Percentiles rank a stretch among this genome's conserved stretches.
phyloP scores from a whole-genome alignment of 2,888 invertebrate genomes.

The Epinotia nisella region DNA sequence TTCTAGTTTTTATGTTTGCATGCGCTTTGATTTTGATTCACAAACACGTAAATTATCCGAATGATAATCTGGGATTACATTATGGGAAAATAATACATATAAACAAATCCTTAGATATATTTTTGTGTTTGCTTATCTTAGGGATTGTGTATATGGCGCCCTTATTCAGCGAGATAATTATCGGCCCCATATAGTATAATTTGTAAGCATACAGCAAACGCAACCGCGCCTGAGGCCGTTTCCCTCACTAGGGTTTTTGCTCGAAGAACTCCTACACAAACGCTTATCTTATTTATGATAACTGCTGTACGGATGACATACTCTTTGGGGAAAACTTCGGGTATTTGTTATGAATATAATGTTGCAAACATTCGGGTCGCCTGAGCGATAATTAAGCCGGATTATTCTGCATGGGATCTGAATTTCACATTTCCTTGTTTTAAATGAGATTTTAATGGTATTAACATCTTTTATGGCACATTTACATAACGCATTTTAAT shows the following conservation, averaged over 20 bases:
- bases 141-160: constrained; percentile 14
- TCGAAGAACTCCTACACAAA: constrained; percentile 61
- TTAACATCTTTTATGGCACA: constrained; percentile 4
- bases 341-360: constrained; percentile 47
- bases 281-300: constrained; percentile 75
- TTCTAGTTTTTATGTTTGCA: not conserved
- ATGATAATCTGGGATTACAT: not conserved
- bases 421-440: constrained; percentile 20
- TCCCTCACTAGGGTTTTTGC: constrained; percentile 65
- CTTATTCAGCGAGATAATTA: constrained; percentile 42
- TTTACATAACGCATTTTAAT: constrained; percentile 20
- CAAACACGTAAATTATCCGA: not conserved
- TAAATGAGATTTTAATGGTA: constrained; percentile 17
- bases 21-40: not conserved
- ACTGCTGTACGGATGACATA: constrained; percentile 60
- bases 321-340: constrained; percentile 63
- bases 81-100: not conserved
- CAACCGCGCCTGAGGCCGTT: constrained; percentile 67
- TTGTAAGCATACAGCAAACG: constrained; percentile 54
- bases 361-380: constrained; percentile 36
- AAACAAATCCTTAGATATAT: not conserved
- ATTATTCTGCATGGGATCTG: constrained; percentile 32
- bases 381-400: constrained; percentile 38
- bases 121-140: constrained; percentile 5
- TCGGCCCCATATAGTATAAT: constrained; percentile 45